Evolutionary conservation across 2,797 vertebrate genomes (phyloP).

Genomic region (Erethizon dorsatum): DNA sequence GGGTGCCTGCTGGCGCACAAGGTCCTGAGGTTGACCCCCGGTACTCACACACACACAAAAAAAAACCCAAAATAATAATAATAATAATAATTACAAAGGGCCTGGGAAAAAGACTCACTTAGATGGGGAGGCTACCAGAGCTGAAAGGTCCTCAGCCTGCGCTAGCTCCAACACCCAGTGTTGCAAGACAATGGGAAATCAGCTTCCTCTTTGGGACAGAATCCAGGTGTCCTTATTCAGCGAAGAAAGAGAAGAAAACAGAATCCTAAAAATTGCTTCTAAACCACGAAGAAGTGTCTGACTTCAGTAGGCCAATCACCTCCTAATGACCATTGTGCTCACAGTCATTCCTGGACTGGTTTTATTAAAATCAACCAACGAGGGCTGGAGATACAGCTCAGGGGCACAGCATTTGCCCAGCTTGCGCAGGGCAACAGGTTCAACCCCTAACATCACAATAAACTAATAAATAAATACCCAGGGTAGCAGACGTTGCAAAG

Average conservation of each 20-base stretch:
- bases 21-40: no score
- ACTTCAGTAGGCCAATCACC: not conserved
- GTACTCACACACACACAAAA: no score
- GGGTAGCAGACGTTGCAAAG: conserved; percentile 17
- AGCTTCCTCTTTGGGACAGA: not conserved
- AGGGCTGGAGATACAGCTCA: not conserved
- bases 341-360: not conserved
- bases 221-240: conserved; percentile 48
- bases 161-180: not conserved
- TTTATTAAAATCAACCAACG: not conserved
- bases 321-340: not conserved
- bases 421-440: not conserved
- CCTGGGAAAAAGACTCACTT: not conserved
- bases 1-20: no score
- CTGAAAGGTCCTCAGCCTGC: not conserved
- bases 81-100: not conserved
- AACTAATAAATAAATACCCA: not conserved
- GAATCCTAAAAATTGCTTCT: conserved; percentile 11
- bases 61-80: not conserved
- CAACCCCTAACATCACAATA: not conserved
- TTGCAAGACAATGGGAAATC: not conserved
- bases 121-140: not conserved
- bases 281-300: not conserved
- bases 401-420: not conserved
- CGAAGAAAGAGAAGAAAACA: not conserved